phyloP scores from a whole-genome alignment of 2,797 vertebrate species.

The Sarcophilus harrisii region DNA sequence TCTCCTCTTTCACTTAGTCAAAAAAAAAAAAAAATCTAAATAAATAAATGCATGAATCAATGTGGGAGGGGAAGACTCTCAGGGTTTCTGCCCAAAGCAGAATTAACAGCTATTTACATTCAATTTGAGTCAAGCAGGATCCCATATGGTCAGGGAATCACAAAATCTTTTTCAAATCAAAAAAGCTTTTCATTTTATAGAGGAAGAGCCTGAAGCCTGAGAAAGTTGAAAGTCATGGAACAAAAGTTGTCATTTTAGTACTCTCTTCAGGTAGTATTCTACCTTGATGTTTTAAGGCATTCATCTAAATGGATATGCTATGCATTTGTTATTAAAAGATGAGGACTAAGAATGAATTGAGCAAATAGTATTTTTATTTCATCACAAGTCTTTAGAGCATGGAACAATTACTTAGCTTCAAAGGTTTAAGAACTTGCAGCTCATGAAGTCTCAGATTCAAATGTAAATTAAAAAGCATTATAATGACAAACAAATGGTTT shows the following conservation, averaged over 20 bases:
- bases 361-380: background rate
- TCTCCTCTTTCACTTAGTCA: too few relatives aligned
- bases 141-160: background rate
- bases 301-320: background rate
- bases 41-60: too few relatives aligned
- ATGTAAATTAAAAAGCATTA: conserved; percentile 47
- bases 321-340: background rate
- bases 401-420: conserved; percentile 55
- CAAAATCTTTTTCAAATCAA: background rate
- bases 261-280: background rate
- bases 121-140: too few relatives aligned
- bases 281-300: background rate
- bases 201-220: background rate
- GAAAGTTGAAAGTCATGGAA: background rate
- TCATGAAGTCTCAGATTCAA: conserved; percentile 44
- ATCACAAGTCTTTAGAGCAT: conserved; percentile 28
- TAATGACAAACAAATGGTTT: conserved; percentile 23
- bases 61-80: too few relatives aligned
- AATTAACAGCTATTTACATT: too few relatives aligned
- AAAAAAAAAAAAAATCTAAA: too few relatives aligned
- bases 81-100: too few relatives aligned
- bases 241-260: background rate
- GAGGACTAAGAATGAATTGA: background rate
- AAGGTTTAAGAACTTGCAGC: conserved; percentile 40
- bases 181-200: background rate